phyloP scores from a whole-genome alignment of 2,797 vertebrate species.

The Corythornis leucogaster region DNA sequence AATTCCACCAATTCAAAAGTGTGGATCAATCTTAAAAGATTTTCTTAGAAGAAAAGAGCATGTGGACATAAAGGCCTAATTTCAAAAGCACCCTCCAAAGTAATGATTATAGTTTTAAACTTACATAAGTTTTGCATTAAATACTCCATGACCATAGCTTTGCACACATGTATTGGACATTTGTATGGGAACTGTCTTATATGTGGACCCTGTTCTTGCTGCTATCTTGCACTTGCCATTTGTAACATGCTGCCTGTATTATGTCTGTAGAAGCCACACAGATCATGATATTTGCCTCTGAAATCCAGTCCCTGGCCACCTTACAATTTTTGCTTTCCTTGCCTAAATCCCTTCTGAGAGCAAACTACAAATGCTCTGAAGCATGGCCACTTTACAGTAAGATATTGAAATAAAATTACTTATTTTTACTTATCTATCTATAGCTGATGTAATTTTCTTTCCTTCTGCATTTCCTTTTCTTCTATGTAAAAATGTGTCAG shows the following conservation, averaged over 20 bases:
- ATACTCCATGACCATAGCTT: not conserved
- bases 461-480: not conserved
- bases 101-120: slow-evolving; percentile 6
- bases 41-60: not conserved
- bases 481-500: not conserved
- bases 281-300: not conserved
- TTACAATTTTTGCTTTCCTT: not conserved
- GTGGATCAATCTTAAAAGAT: not conserved
- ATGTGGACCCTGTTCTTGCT: not conserved
- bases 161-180: not conserved
- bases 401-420: not conserved
- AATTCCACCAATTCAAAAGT: not conserved
- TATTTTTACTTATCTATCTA: not conserved
- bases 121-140: not conserved
- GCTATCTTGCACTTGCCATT: not conserved
- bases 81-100: slow-evolving; percentile 7
- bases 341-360: not conserved
- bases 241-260: not conserved
- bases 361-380: not conserved
- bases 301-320: not conserved
- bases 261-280: not conserved
- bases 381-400: not conserved
- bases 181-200: not conserved
- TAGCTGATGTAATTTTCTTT: not conserved
- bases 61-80: not conserved